These are phyloP conservation scores for Uromys caudimaculatus DNA, from an alignment of 2,797 vertebrate genomes.

Conservation along the genomic window DNA sequence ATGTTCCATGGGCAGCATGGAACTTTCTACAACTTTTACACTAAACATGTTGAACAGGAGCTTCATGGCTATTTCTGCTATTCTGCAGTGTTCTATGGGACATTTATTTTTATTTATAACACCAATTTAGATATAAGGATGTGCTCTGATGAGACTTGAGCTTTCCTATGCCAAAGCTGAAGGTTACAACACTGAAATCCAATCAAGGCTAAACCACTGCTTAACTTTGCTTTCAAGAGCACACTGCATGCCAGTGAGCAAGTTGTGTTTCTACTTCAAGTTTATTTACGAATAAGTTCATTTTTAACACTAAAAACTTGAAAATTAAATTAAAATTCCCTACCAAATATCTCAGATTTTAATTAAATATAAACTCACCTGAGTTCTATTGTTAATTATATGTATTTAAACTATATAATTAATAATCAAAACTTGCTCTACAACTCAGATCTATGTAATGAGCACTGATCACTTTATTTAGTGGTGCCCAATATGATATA, in stretches of 20 bases:
- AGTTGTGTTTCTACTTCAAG: background rate
- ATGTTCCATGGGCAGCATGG: no score
- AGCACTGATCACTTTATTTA: background rate
- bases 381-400: background rate
- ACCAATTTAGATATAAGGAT: background rate
- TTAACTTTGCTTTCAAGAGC: background rate
- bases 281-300: slow-evolving; percentile 9
- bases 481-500: background rate
- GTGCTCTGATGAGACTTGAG: background rate
- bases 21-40: background rate
- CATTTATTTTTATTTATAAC: background rate
- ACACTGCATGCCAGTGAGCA: background rate
- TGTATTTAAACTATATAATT: background rate
- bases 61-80: background rate
- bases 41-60: background rate
- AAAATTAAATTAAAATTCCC: slow-evolving; percentile 4
- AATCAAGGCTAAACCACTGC: background rate
- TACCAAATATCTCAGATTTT: background rate
- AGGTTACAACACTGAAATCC: background rate
- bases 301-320: slow-evolving; percentile 33
- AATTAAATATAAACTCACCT: slow-evolving; percentile 47
- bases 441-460: slow-evolving; percentile 14
- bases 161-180: background rate
- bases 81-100: background rate
- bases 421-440: background rate